Evolutionary conservation across 2,797 vertebrate species (phyloP), one percentile per base, ranked within the genome.

Genomic region (Luscinia megarhynchos): DNA sequence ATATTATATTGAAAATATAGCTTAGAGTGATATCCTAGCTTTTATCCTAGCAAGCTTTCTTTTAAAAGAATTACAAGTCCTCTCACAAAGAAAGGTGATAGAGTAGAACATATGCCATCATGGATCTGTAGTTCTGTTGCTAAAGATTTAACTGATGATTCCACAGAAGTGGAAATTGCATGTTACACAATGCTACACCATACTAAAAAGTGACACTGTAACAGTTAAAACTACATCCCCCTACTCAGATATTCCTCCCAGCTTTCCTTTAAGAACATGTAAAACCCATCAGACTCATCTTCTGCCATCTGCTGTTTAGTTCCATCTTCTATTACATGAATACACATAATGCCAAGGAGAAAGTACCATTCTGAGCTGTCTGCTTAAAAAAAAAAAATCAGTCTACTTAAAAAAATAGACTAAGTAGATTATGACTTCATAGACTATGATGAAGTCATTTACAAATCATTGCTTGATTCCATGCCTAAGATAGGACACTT

Each of bases 141-240:
- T 96, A 90, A 92, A 96, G 93, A 91, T 86, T 93, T 88, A 94
- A 90, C 82, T n/a, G 76, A 89, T 63, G 62, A 96, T 88, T 88
- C 59, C 91, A 76, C 53, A 53, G 81, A 95, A 87, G 90, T 61
- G 53, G 32, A 93, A 97, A 93, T 48, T 67, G 12, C 58, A 69
- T 53, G 45, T 81, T 94, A 66, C 9, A 57, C 40, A 87, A 70
- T 41, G 23, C 76, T 57, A 67, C 1, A 69, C 34, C 26, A 12
- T 23, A 63, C 38, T 36, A 24, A 58, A 90, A 79, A 55, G 17
- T 1, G 12, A 70, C 26, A 58, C 43, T 50, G 32, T 36, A 76
- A 81, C 29, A 12, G 54, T 66, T 76, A 81, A 78, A 78, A 81
- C 17, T 1, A 53, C 76, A 84, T 63, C 13, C 26, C 23, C 14